These are phyloP conservation scores for Meriones unguiculatus DNA, from an alignment of 2,113 vertebrate genomes.

Conservation along the genomic window DNA sequence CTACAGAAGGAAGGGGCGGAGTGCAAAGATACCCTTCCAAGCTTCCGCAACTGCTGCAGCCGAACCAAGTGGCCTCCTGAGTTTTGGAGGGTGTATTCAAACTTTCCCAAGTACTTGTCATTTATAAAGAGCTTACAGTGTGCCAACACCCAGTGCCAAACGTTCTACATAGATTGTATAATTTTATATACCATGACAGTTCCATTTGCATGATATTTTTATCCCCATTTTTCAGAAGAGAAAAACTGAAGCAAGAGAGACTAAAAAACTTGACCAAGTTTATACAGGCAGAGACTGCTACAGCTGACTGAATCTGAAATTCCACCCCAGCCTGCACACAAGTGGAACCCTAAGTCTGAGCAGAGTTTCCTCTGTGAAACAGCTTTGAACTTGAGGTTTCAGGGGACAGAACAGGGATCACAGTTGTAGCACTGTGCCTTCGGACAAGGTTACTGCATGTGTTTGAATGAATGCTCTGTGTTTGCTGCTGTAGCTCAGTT, in stretches of 20 bases:
- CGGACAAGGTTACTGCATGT: background rate
- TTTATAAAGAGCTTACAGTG: background rate
- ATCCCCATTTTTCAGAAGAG: background rate
- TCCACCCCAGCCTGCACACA: background rate
- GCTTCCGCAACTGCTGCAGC: background rate
- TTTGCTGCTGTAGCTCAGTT: background rate
- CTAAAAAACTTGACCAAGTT: background rate
- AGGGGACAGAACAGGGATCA: background rate
- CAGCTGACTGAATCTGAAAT: background rate
- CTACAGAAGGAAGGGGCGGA: conserved; percentile 67
- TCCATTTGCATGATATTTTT: background rate
- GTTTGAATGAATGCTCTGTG: background rate
- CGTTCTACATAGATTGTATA: background rate
- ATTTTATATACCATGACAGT: background rate
- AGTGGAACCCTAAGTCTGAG: background rate
- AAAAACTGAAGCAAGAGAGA: background rate
- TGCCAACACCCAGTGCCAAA: background rate
- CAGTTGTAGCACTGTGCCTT: background rate
- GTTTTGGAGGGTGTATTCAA: background rate
- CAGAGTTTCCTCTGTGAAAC: background rate
- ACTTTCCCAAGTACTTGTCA: background rate
- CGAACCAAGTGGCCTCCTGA: background rate
- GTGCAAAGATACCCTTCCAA: background rate
- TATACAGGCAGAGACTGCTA: background rate
- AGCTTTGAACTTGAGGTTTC: background rate